Evolutionary conservation across 1,140 invertebrate genomes (phyloP).

Genomic region (Drosophila setifemur): DNA sequence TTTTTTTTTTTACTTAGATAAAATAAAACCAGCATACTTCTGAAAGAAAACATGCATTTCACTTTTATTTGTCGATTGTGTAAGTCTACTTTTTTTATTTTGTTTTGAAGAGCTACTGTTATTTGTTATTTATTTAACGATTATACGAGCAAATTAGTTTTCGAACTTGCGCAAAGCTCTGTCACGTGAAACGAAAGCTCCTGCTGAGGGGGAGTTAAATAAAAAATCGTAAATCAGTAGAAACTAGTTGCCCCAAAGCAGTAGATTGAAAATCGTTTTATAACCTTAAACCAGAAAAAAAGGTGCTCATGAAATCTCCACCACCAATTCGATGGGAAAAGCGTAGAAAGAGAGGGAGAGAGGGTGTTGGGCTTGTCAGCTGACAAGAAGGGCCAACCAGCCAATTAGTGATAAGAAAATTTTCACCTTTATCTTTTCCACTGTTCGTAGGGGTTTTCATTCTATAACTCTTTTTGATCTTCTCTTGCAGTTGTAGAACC

Average conservation of each 20-base stretch:
- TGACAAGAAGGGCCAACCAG: conserved; percentile 31
- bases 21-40: conserved; percentile 22
- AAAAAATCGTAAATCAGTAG: conserved; percentile 16
- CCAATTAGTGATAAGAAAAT: conserved; percentile 48
- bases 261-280: neutral
- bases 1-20: conserved; percentile 15
- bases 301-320: neutral
- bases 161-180: conserved; percentile 72
- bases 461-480: conserved; percentile 8
- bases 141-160: conserved; percentile 30
- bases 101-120: neutral
- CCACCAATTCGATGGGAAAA: neutral
- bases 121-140: conserved; percentile 22
- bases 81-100: neutral
- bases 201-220: conserved; percentile 26
- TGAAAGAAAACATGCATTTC: neutral
- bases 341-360: neutral
- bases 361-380: conserved; percentile 18
- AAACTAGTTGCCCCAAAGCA: conserved; percentile 1
- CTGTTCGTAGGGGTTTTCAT: conserved; percentile 1
- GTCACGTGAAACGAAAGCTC: conserved; percentile 77
- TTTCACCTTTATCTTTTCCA: conserved; percentile 17
- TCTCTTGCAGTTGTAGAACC: conserved; percentile 51
- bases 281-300: neutral
- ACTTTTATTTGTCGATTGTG: neutral